Conservation (phyloP, 2,888 invertebrate genomes). For the Polydrusus pterygomalis region DNA sequence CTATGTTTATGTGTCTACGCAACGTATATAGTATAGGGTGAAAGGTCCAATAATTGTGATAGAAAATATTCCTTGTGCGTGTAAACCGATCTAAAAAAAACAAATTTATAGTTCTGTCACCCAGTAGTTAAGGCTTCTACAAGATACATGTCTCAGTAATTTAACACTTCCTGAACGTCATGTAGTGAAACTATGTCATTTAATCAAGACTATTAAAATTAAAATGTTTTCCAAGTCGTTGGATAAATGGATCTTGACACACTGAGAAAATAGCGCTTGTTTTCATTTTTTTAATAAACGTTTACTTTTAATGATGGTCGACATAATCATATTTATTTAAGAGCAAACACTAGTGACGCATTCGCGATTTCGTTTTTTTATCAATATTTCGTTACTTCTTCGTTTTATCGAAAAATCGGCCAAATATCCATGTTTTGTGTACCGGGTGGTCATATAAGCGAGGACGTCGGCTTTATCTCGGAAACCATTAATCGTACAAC, state of each 20-base stretch:
- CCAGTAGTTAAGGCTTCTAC: background rate
- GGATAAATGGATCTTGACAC: constrained; percentile 50
- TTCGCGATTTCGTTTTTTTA: too few species aligned
- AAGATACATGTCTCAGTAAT: constrained; percentile 36
- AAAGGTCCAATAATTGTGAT: background rate
- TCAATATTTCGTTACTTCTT: too few species aligned
- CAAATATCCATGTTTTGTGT: too few species aligned
- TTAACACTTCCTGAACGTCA: constrained; percentile 49
- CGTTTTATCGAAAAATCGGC: too few species aligned
- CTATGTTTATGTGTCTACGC: background rate
- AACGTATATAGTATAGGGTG: background rate
- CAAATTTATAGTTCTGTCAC: too few species aligned
- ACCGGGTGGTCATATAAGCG: too few species aligned
- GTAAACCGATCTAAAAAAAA: too few species aligned
- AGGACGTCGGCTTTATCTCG: too few species aligned
- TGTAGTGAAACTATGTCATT: constrained; percentile 49
- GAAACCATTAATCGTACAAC: too few species aligned
- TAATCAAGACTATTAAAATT: constrained; percentile 40
- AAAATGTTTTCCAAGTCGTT: constrained; percentile 42
- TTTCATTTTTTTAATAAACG: constrained; percentile 40
- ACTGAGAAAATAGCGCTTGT: constrained; percentile 37
- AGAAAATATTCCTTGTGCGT: too few species aligned
- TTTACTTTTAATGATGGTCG: constrained; percentile 42
- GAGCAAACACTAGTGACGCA: too few species aligned
- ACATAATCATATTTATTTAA: constrained; percentile 15